Base-by-base conservation (phyloP, 2,113 vertebrate species). In the Cyprinodon tularosa region DNA sequence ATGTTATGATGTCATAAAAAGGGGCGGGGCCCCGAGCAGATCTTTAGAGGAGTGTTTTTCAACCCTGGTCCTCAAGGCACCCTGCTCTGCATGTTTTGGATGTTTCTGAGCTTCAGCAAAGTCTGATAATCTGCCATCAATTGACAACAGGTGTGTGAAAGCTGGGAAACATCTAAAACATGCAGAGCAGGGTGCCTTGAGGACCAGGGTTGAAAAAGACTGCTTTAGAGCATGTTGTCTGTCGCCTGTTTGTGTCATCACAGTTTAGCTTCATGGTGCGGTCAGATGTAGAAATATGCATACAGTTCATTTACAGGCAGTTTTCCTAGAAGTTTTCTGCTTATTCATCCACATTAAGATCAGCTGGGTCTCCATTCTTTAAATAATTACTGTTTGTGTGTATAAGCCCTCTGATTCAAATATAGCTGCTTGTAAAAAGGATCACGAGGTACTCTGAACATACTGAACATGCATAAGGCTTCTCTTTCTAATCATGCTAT, bases 291-390 rank as follows among this genome's bases (percentile, higher is more conserved):
- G 66, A 83, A 81, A 40, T 65, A 48, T 74, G 44, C 42, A 50
- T 65, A 76, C 85, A 29, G 29, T 81, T 74, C 63, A 83, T 86
- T 90, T 71, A 72, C 59, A 72, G 50, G 47, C 76, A 75, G 37
- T 77, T 73, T 86, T 61, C 45, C 36, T 68, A 82, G 78, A 78
- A 70, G 67, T 70, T 11, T 66, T 53, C 60, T 76, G 50, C 64
- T 62, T 71, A 37, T 59, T 74, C 63, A 71, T 50, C 36, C 64
- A 67, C 36, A 61, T 62, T 62, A 63, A 71, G 63, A 44, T 62
- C 72, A 53, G 63, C 76, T 61, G 74, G 63, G 70, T 11, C 36
- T 74, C 71, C 53, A 39, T 83, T 79, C 76, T 88, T 73, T 53
- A 72, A 78, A 82, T 77, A 37, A 83, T 70, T 73, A 66, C 42